Evolutionary conservation across 2,797 vertebrate species (phyloP).

Genomic region (Betta splendens): DNA sequence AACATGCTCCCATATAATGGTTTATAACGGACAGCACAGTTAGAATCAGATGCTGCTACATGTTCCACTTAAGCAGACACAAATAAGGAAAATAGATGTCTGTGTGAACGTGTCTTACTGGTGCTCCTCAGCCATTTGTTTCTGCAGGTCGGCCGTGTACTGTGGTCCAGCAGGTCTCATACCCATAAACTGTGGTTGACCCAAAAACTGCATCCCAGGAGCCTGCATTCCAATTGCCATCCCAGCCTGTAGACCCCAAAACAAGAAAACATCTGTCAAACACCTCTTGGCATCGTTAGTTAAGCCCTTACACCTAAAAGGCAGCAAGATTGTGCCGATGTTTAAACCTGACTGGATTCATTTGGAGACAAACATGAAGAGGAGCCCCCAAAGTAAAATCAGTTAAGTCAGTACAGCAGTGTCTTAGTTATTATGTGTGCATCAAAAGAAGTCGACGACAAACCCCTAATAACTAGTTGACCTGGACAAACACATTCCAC

Average conservation of each 20-base stretch:
- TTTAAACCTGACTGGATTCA: conserved; percentile 22
- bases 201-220: conserved; percentile 90
- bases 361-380: conserved; percentile 11
- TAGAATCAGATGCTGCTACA: background rate
- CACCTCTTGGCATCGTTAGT: conserved; percentile 23
- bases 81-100: background rate
- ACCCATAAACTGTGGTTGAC: conserved; percentile 90
- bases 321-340: conserved; percentile 1
- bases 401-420: conserved; percentile 20
- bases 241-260: conserved; percentile 81
- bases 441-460: conserved; percentile 1
- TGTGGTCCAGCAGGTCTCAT: conserved; percentile 90
- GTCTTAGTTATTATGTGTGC: conserved; percentile 7
- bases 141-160: conserved; percentile 93
- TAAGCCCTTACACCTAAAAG: conserved; percentile 13
- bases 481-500: background rate
- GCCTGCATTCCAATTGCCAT: conserved; percentile 92
- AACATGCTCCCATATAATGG: background rate
- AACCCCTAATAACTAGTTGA: background rate
- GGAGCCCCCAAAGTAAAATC: conserved; percentile 3
- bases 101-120: conserved; percentile 84
- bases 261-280: conserved; percentile 6
- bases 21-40: background rate
- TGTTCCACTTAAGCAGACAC: background rate
- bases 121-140: conserved; percentile 97